A percentile compares a stretch with the other conserved stretches of the same genome.
Conservation (phyloP, 2,888 invertebrate species). For the Cheilosia grossa region DNA sequence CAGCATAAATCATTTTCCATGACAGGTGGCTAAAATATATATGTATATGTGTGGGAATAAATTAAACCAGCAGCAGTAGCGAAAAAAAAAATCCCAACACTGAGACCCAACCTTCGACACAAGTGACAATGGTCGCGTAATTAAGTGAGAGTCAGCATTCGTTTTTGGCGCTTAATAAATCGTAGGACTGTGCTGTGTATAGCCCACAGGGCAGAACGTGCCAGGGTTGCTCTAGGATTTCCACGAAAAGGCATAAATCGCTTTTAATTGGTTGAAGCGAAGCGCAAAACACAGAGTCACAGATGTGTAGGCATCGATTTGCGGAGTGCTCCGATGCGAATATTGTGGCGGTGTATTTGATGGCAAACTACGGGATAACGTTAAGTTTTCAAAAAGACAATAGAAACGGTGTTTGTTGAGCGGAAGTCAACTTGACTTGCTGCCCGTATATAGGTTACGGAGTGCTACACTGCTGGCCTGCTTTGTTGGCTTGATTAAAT, state of each 20-base stretch:
- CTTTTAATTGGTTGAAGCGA: slow-evolving; percentile 63
- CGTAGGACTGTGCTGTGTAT: background rate
- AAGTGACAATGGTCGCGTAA: slow-evolving; percentile 73
- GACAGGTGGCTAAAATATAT: slow-evolving; percentile 67
- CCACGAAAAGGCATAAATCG: slow-evolving; percentile 59
- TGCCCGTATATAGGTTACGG: slow-evolving; percentile 7
- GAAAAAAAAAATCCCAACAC: slow-evolving; percentile 16
- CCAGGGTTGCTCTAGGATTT: slow-evolving; percentile 1
- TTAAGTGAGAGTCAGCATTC: slow-evolving; percentile 72
- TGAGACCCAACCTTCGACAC: slow-evolving; percentile 42
- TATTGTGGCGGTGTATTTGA: slow-evolving; percentile 21
- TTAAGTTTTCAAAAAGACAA: slow-evolving; percentile 39
- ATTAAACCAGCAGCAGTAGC: slow-evolving; percentile 29
- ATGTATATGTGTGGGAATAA: slow-evolving; percentile 33
- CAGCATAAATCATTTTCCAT: slow-evolving; percentile 60
- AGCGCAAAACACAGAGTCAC: slow-evolving; percentile 41
- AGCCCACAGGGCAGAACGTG: slow-evolving; percentile 16
- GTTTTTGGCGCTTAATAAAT: slow-evolving; percentile 68
- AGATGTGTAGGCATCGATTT: slow-evolving; percentile 49
- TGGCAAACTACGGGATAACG: slow-evolving; percentile 41
- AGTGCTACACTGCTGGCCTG: no score
- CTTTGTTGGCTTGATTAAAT: slow-evolving; percentile 17
- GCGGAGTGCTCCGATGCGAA: slow-evolving; percentile 30
- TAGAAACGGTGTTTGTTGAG: background rate
- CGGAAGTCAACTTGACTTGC: background rate